phyloP scores from a whole-genome alignment of 2,113 vertebrate genomes.

The Manacus vitellinus region DNA sequence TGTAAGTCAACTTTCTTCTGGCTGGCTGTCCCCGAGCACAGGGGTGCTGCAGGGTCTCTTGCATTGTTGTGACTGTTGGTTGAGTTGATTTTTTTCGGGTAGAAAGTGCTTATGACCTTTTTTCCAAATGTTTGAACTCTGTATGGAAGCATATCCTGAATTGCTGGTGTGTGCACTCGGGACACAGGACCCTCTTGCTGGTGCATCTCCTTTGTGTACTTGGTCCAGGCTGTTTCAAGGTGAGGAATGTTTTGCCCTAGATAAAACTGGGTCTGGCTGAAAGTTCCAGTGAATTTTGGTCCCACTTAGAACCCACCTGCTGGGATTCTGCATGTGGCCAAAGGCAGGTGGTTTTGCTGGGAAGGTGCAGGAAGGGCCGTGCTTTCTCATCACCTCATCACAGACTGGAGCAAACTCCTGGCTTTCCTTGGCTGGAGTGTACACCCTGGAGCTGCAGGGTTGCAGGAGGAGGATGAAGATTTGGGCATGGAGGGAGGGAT shows the following conservation, averaged over 20 bases:
- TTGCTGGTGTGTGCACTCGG: fast-evolving
- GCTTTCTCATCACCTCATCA: neutral
- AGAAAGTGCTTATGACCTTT: neutral
- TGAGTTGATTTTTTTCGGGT: neutral
- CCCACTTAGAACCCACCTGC: neutral
- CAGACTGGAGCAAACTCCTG: neutral
- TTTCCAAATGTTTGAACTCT: neutral
- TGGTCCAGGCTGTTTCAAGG: neutral
- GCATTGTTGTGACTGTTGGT: neutral
- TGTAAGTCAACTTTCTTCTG: neutral
- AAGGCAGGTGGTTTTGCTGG: neutral
- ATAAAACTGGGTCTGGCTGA: neutral
- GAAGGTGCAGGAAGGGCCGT: neutral
- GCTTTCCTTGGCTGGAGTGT: neutral
- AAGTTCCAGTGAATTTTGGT: neutral
- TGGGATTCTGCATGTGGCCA: neutral
- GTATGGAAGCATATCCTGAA: fast-evolving
- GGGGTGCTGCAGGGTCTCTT: neutral
- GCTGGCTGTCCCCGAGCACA: neutral
- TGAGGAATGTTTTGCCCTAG: neutral
- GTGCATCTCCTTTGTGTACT: neutral
- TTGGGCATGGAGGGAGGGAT: neutral
- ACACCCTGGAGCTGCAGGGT: neutral
- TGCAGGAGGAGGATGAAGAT: neutral
- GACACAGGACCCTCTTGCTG: neutral